A percentile compares a stretch with the other conserved stretches of the same genome.
These are phyloP conservation scores for Pantala flavescens DNA, from an alignment of 1,140 invertebrate genomes.

Conservation along the genomic window DNA sequence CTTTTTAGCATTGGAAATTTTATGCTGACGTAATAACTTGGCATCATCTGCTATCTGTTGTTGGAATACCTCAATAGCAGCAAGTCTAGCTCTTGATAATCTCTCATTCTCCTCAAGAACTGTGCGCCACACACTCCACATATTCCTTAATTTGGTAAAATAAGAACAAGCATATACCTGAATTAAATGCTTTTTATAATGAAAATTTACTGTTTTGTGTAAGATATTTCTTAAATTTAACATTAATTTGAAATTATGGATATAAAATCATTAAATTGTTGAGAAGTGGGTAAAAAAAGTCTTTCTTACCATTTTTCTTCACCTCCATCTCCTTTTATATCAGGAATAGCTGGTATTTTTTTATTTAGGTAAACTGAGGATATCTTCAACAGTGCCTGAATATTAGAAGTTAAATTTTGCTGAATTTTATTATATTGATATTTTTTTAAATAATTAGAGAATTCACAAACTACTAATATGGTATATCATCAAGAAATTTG, in stretches of 20 bases:
- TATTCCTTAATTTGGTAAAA: constrained; percentile 59
- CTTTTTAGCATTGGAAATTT: constrained; percentile 79
- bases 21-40: constrained; percentile 70
- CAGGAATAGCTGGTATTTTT: constrained; percentile 83
- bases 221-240: constrained; percentile 1
- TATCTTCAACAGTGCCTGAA: constrained; percentile 75
- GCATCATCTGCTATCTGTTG: constrained; percentile 89
- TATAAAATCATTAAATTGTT: background rate
- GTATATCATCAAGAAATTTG: no score
- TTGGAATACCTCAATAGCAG: constrained; percentile 87
- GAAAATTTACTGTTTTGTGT: constrained; percentile 14
- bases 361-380: constrained; percentile 82
- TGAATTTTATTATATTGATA: no score
- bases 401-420: constrained; percentile 23
- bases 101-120: constrained; percentile 93
- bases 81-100: constrained; percentile 74
- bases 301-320: constrained; percentile 71
- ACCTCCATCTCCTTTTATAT: constrained; percentile 75
- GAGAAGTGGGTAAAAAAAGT: no score
- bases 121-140: constrained; percentile 91
- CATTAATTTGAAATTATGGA: constrained; percentile 1
- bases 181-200: constrained; percentile 12
- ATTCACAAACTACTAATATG: no score
- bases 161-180: constrained; percentile 21
- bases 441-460: no score